These are phyloP conservation scores for Notarius lentiginosus DNA, from an alignment of 2,113 vertebrate species.

Conservation along the genomic window DNA sequence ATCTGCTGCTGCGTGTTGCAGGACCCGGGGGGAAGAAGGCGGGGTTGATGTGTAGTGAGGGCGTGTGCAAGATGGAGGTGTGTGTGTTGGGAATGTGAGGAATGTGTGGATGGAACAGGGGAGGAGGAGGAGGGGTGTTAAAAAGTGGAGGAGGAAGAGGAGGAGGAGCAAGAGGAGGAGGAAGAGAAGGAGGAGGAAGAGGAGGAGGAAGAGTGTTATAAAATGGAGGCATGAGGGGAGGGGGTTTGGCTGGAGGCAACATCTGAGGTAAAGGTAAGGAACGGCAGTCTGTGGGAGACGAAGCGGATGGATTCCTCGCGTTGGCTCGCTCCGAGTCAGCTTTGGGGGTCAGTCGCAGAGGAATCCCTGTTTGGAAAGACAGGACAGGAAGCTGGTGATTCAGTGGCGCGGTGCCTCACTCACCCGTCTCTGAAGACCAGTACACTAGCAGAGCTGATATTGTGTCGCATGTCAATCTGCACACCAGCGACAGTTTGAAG, in stretches of 20 bases:
- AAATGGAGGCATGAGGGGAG: slow-evolving; percentile 55
- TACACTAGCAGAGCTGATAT: too few species aligned
- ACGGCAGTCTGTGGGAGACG: slow-evolving; percentile 54
- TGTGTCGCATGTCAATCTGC: too few species aligned
- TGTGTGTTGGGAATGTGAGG: slow-evolving; percentile 20
- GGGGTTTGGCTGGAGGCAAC: slow-evolving; percentile 58
- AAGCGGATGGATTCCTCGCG: slow-evolving; percentile 59
- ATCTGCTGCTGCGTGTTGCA: slow-evolving; percentile 58
- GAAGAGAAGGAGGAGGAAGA: slow-evolving; percentile 51
- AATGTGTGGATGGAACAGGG: slow-evolving; percentile 38
- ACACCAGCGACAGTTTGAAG: too few species aligned
- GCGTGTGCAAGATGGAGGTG: slow-evolving; percentile 49
- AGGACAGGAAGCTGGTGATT: background rate
- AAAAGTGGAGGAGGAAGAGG: slow-evolving; percentile 46
- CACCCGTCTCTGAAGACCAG: background rate
- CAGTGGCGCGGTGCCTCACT: background rate
- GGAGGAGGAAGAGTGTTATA: slow-evolving; percentile 34
- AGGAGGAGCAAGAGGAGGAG: slow-evolving; percentile 43
- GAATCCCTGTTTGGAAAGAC: slow-evolving; percentile 74
- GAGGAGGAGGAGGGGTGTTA: slow-evolving; percentile 49
- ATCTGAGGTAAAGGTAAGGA: slow-evolving; percentile 49
- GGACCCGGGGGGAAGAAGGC: slow-evolving; percentile 81
- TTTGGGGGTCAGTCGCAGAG: slow-evolving; percentile 76
- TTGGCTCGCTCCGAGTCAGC: slow-evolving; percentile 67
- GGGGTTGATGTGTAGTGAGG: slow-evolving; percentile 84